phyloP scores from a whole-genome alignment of 2,797 vertebrate genomes.

The Avahi laniger region DNA sequence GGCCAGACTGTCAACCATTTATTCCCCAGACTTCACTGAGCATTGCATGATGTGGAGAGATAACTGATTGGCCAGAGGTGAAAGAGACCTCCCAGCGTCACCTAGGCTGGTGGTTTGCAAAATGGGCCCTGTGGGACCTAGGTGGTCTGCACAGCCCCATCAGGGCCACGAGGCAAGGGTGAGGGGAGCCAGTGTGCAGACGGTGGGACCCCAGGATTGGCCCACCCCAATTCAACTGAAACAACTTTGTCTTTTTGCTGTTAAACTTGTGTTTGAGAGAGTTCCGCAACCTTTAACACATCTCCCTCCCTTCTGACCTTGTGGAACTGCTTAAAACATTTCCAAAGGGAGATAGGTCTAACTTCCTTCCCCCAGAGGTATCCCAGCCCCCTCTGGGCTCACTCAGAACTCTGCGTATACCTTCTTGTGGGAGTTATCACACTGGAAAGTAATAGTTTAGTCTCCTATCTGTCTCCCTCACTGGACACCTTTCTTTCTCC shows the following conservation, averaged over 20 bases:
- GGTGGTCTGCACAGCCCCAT: background rate
- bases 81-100: background rate
- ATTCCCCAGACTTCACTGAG: background rate
- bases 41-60: background rate
- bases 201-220: background rate
- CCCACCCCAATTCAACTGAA: background rate
- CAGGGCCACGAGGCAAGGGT: rapidly evolving
- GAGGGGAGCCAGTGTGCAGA: background rate
- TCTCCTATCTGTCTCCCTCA: background rate
- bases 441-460: background rate
- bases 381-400: background rate
- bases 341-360: background rate
- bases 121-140: background rate
- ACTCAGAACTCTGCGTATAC: background rate
- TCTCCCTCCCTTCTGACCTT: background rate
- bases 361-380: background rate
- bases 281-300: background rate
- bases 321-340: background rate
- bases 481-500: background rate
- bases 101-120: background rate
- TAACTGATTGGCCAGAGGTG: background rate
- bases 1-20: background rate
- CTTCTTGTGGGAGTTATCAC: background rate
- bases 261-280: background rate
- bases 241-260: background rate